Base-by-base conservation (phyloP, 2,797 vertebrate species). In the Danio aesculapii region DNA sequence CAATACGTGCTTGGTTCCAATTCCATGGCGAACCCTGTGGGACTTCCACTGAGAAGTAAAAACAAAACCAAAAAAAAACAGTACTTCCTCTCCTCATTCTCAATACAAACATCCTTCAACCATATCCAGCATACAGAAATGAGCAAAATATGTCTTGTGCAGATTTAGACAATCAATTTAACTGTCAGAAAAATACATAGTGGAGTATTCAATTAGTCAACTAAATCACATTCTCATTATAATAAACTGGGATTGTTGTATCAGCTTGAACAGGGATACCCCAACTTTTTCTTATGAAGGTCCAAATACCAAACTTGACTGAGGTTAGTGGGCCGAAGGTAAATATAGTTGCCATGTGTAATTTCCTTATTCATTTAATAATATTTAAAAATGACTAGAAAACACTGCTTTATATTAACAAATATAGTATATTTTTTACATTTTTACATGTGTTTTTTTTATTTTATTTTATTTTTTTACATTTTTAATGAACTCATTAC, bases 1-100 rank as follows among this genome's bases (percentile, higher is more conserved):
- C 71, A 64, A 84, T 73, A 73, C 77, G 77, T 81, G 64, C 76
- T 85, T 84, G 84, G 87, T 83, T 82, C 85, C 85, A 76, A 75
- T 84, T 87, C 79, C 57, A 6, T 79, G 71, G 87, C 76, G 82
- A 88, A 84, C 30, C 85, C 78, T 67, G 59, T 59, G 71, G 81
- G 84, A 83, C 81, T 82, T 78, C 52, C 78, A 81, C 79, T 77
- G 70, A 77, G 74, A 84, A 81, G 83, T 46, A 76, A 84, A 89
- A 82, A 77, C 55, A 61, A 74, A 75, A 44, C 62, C 49, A 17
- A 64, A 30, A 71, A 19, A 66, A 77, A 78, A 58, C 62, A 64
- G 55, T 30, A 47, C 50, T 74, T 77, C 61, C 73, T 52, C 55
- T 59, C 39, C 39, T 69, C 16, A 19, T 81, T 59, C 57, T 79